phyloP scores from a whole-genome alignment of 2,888 invertebrate genomes.

The Himalopsyche anomala region DNA sequence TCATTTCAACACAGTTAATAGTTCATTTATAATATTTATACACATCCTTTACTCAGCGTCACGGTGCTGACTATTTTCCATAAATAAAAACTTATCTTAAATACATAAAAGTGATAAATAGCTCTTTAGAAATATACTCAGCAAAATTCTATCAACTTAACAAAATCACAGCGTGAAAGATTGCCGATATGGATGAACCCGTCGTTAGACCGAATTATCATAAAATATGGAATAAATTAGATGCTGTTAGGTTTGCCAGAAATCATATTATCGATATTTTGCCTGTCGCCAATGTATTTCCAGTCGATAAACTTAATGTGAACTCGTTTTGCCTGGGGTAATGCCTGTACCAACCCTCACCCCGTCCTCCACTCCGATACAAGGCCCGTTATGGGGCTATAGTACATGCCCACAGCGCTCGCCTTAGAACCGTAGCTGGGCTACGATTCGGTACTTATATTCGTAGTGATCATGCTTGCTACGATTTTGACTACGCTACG shows the following conservation, averaged over 20 bases:
- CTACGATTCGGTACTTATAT: conserved; percentile 16
- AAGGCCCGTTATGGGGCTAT: conserved; percentile 26
- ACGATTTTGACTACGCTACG: conserved; percentile 1
- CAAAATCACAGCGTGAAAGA: conserved; percentile 31
- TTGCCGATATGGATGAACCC: conserved; percentile 19
- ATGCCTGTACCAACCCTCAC: conserved; percentile 13
- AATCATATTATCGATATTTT: conserved; percentile 64
- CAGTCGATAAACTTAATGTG: conserved; percentile 64
- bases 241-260: conserved; percentile 44
- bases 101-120: conserved; percentile 1
- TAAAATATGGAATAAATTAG: conserved; percentile 43
- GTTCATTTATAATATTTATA: too few species aligned
- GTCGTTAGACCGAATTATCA: conserved; percentile 21
- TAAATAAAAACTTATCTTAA: not conserved
- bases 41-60: too few species aligned
- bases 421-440: not conserved
- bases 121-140: not conserved
- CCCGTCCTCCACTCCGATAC: not conserved
- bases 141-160: conserved; percentile 14
- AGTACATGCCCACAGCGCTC: not conserved
- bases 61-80: too few species aligned
- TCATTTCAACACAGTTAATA: too few species aligned
- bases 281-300: conserved; percentile 63
- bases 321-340: conserved; percentile 46
- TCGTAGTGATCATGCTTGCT: conserved; percentile 18